Conservation (phyloP, 2,888 invertebrate species). For the Phyto melanocephala region DNA sequence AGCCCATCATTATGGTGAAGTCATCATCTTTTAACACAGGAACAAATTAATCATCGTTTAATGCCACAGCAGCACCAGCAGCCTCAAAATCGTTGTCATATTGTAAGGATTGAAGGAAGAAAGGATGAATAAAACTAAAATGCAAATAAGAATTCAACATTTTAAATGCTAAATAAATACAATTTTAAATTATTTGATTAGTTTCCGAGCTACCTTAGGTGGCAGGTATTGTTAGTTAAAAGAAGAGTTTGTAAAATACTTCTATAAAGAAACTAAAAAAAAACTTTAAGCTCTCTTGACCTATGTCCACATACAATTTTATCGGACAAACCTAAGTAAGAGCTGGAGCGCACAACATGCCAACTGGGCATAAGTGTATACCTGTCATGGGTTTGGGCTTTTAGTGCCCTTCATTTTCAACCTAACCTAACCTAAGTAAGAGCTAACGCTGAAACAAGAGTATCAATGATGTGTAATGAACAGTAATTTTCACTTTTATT, state of each 20-base stretch:
- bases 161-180: slow-evolving; percentile 55
- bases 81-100: not conserved
- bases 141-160: slow-evolving; percentile 24
- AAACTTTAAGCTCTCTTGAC: too few species aligned
- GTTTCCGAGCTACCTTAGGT: not conserved
- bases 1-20: slow-evolving; percentile 24
- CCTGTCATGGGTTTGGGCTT: too few species aligned
- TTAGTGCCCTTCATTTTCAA: too few species aligned
- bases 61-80: not conserved
- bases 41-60: slow-evolving; percentile 28
- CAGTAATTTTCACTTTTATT: too few species aligned
- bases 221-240: not conserved
- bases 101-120: not conserved
- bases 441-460: too few species aligned
- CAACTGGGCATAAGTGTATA: too few species aligned
- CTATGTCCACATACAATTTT: too few species aligned
- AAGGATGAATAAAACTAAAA: not conserved
- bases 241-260: not conserved
- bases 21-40: slow-evolving; percentile 29
- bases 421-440: too few species aligned
- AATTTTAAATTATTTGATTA: slow-evolving; percentile 45
- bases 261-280: too few species aligned
- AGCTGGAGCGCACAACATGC: too few species aligned
- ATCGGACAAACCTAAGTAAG: too few species aligned
- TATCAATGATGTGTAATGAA: too few species aligned